Conservation (phyloP, 2,888 invertebrate species). For the Drosophila ezoana region DNA sequence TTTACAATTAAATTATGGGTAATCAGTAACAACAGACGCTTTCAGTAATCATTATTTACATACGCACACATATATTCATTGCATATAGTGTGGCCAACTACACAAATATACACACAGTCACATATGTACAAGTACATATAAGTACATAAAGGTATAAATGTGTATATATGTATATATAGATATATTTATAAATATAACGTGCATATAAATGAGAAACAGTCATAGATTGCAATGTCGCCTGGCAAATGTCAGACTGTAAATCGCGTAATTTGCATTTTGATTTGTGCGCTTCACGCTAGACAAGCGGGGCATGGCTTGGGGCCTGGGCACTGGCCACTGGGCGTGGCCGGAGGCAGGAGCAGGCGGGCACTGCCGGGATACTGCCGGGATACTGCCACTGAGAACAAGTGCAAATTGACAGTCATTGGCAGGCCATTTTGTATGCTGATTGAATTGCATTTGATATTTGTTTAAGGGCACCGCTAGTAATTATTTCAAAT, state of each 20-base stretch:
- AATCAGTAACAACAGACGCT: constrained; percentile 78
- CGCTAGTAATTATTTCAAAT: not conserved
- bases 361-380: not conserved
- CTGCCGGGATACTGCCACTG: not conserved
- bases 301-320: constrained; percentile 22
- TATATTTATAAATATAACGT: constrained; percentile 8
- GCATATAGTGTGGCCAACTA: constrained; percentile 1
- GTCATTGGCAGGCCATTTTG: constrained; percentile 51
- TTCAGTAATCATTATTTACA: constrained; percentile 77
- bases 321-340: constrained; percentile 1
- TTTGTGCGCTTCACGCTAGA: constrained; percentile 69
- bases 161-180: constrained; percentile 14
- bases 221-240: constrained; percentile 31
- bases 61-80: constrained; percentile 3
- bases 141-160: not conserved
- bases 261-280: constrained; percentile 74
- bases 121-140: not conserved
- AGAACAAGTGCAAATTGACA: constrained; percentile 44
- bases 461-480: constrained; percentile 29
- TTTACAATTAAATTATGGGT: constrained; percentile 80
- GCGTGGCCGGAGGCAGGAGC: not conserved
- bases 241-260: constrained; percentile 62
- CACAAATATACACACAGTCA: not conserved
- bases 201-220: constrained; percentile 12
- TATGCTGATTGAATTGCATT: constrained; percentile 61